Base-by-base conservation (phyloP, 2,797 vertebrate genomes). In the Ctenopoma kingsleyae region DNA sequence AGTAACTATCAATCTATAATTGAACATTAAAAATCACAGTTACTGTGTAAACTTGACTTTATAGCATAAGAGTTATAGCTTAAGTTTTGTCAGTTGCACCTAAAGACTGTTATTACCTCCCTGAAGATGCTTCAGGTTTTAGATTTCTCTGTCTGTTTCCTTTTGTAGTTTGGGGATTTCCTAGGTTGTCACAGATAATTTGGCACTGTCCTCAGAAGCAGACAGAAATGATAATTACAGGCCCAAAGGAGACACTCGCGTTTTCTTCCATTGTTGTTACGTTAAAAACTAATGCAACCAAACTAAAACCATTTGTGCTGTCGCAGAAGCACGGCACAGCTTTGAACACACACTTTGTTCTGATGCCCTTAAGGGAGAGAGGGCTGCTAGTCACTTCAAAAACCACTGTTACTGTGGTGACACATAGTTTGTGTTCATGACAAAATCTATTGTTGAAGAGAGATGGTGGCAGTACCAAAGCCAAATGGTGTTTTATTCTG, bases 291-390 rank as follows among this genome's bases (percentile, higher is more conserved):
- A 81, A 88, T 66, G 75, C 59, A 32, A 8, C 36, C 3, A 72
- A 87, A 78, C 67, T 68, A 62, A 55, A 71, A 23, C 46, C 44
- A 3, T 69, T 41, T 32, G 32, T 66, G 68, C 49, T 50, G 58
- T 73, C 59, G 59, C 57, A 70, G 25, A 74, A 41, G 22, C 71
- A 57, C 17, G 9, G 61, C 25, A 5, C 1, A 40, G 68, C 61
- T 68, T 61, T 23, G 17, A 92, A 85, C 35, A 60, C 51, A 8
- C 22, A 50, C 86, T 88, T 92, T 91, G 87, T 90, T 90, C 57
- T 58, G 65, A 64, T 43, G 60, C 71, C 78, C 80, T 64, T 22
- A 60, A 90, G 89, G 70, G 67, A 53, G 61, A 85, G 74, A 64
- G 43, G 52, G 38, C 44, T 47, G 35, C 71, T 16, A 36, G 76